Conservation (phyloP, 1,140 invertebrate genomes). For the Saccostrea cuccullata region DNA sequence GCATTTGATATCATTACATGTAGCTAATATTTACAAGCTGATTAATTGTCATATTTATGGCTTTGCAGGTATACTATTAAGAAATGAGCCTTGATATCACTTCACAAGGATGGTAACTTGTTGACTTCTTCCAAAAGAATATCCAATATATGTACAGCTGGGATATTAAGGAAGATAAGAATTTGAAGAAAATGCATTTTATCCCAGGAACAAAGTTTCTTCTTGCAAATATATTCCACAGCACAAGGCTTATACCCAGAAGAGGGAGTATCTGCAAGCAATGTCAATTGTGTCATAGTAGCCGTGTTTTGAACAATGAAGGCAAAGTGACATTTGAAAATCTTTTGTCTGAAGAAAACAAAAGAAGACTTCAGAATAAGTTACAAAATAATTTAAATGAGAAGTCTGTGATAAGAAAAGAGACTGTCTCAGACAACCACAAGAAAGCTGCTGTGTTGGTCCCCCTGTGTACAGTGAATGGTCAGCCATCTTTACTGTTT, state of each 20-base stretch:
- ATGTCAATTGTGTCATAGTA: slow-evolving; percentile 8
- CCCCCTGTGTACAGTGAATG: slow-evolving; percentile 85
- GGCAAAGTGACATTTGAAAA: not conserved
- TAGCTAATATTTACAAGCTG: no score
- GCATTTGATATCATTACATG: no score
- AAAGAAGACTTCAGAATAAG: slow-evolving; percentile 36
- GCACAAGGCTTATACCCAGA: not conserved
- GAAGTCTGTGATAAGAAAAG: not conserved
- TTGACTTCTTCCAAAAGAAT: not conserved
- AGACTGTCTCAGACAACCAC: not conserved
- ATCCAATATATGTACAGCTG: not conserved
- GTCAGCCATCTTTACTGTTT: slow-evolving; percentile 87
- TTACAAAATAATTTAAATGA: not conserved
- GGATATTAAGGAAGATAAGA: not conserved
- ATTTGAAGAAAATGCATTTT: not conserved
- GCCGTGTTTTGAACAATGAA: not conserved
- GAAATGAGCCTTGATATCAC: not conserved
- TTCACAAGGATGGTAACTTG: not conserved
- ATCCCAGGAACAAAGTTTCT: not conserved
- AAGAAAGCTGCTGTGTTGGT: slow-evolving; percentile 84
- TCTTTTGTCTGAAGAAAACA: slow-evolving; percentile 51
- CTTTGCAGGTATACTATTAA: no score
- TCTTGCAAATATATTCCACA: not conserved
- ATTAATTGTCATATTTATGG: no score
- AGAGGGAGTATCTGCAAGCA: not conserved